Percentiles rank a stretch among this genome's conserved stretches.
These are phyloP conservation scores for Pseudopodoces humilis DNA, from an alignment of 2,113 vertebrate species.

Conservation along the genomic window DNA sequence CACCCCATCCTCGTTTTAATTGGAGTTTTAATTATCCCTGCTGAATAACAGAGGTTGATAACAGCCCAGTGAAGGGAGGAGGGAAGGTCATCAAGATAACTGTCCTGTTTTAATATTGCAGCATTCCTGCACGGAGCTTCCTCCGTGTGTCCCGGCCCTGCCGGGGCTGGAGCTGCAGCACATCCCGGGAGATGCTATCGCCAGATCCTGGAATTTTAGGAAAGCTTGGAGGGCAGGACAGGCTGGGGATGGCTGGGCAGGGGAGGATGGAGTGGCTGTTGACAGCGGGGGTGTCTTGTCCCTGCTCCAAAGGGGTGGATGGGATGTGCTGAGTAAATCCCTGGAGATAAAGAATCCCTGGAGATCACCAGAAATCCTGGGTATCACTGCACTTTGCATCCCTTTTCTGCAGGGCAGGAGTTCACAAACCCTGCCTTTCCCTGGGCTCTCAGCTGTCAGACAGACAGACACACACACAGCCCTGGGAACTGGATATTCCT, in stretches of 20 bases:
- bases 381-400: accelerated
- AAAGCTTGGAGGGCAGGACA: neutral
- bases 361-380: accelerated
- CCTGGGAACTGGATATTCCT: neutral
- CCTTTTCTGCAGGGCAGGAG: neutral
- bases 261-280: neutral
- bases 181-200: constrained; percentile 53
- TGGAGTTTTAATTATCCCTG: constrained; percentile 8
- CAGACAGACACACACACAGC: neutral
- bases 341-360: accelerated
- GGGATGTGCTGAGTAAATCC: neutral
- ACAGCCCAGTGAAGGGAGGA: neutral
- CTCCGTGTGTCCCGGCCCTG: neutral
- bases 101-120: neutral
- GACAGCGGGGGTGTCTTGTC: neutral
- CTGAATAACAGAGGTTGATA: neutral
- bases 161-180: neutral
- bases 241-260: neutral
- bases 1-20: neutral
- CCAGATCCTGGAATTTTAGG: constrained; percentile 26
- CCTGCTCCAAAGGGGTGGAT: neutral
- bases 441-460: neutral
- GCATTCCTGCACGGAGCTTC: neutral
- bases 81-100: constrained; percentile 61
- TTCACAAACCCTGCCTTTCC: neutral